Evolutionary conservation across 2,797 vertebrate genomes (phyloP).

Genomic region (Odontamblyopus lacepedii): DNA sequence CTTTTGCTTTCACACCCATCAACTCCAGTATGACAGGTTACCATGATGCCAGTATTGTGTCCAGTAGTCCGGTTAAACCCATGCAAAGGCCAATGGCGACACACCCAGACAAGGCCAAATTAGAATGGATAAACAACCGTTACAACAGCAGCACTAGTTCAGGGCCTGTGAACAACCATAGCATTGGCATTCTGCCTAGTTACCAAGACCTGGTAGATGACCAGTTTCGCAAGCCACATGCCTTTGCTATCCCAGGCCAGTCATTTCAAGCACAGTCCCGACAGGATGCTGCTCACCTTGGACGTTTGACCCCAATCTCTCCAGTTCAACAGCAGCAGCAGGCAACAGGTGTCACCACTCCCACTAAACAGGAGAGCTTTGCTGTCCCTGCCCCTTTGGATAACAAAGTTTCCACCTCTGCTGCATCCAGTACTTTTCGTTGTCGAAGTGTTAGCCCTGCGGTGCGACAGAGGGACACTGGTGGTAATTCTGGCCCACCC

Average conservation of each 20-base stretch:
- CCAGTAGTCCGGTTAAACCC: constrained; percentile 96
- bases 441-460: constrained; percentile 97
- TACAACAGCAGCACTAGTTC: constrained; percentile 84
- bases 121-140: constrained; percentile 97
- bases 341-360: constrained; percentile 67
- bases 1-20: constrained; percentile 97
- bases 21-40: constrained; percentile 93
- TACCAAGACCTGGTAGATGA: constrained; percentile 97
- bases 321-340: constrained; percentile 82
- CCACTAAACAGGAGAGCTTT: constrained; percentile 93
- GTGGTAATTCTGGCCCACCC: constrained; percentile 86
- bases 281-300: constrained; percentile 86
- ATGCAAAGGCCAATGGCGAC: constrained; percentile 99
- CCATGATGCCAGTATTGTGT: constrained; percentile 93
- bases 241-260: constrained; percentile 95
- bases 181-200: constrained; percentile 89
- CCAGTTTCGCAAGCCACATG: constrained; percentile 96
- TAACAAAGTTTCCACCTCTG: constrained; percentile 83
- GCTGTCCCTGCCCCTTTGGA: constrained; percentile 96
- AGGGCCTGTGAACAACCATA: constrained; percentile 84
- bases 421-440: constrained; percentile 85
- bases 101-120: constrained; percentile 95
- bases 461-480: constrained; percentile 94
- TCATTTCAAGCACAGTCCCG: constrained; percentile 89
- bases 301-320: constrained; percentile 89